These are phyloP conservation scores for Agonum fuliginosum DNA, from an alignment of 2,888 invertebrate species.

Conservation along the genomic window DNA sequence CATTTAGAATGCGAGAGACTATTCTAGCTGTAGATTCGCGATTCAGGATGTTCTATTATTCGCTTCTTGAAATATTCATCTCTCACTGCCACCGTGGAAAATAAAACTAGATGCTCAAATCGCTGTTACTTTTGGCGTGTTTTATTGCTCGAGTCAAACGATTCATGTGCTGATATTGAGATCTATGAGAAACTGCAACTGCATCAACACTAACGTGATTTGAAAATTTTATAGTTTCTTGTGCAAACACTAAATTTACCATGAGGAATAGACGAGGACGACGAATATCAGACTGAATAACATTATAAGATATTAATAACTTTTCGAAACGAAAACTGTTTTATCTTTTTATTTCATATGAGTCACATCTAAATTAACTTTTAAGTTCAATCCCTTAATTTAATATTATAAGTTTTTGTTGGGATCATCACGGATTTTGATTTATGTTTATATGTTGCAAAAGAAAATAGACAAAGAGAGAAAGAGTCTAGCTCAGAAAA, in stretches of 20 bases:
- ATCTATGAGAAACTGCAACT: slow-evolving; percentile 3
- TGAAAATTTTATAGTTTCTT: background rate
- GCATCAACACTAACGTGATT: background rate
- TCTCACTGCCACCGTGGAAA: slow-evolving; percentile 9
- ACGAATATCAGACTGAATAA: background rate
- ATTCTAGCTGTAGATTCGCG: background rate
- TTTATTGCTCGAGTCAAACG: slow-evolving; percentile 5
- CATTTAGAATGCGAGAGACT: slow-evolving; percentile 7
- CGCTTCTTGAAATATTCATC: slow-evolving; percentile 33
- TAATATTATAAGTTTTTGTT: no score
- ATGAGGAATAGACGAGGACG: background rate
- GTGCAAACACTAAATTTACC: background rate
- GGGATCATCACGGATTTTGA: no score
- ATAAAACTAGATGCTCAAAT: slow-evolving; percentile 13
- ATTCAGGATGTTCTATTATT: background rate
- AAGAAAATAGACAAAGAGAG: no score
- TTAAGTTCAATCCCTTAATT: no score
- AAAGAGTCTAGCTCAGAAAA: no score
- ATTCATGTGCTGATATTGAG: slow-evolving; percentile 14
- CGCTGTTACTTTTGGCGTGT: slow-evolving; percentile 20
- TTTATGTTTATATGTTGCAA: no score
- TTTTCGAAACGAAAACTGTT: no score
- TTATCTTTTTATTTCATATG: no score
- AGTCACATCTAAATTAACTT: no score
- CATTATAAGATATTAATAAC: background rate